Evolutionary conservation across 1,140 invertebrate species (phyloP).

Genomic region (Pentalonia nigronervosa): DNA sequence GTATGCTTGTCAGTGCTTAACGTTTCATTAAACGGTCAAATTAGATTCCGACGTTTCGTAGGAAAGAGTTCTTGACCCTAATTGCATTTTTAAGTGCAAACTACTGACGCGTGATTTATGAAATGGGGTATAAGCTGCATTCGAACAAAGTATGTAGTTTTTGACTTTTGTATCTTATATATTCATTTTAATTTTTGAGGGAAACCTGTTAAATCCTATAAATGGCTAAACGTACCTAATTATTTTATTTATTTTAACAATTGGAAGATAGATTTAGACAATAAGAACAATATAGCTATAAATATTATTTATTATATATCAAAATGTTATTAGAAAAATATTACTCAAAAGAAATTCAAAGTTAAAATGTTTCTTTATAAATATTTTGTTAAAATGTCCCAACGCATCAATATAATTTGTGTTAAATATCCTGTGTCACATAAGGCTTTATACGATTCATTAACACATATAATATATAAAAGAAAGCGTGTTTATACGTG

Average conservation of each 20-base stretch:
- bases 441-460: neutral
- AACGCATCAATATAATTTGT: neutral
- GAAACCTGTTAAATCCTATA: neutral
- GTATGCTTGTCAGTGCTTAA: neutral
- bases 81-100: neutral
- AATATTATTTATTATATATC: no score
- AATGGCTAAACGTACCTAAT: neutral
- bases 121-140: neutral
- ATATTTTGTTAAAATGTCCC: neutral
- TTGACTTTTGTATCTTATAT: neutral
- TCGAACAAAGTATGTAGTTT: neutral
- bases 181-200: neutral
- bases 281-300: neutral
- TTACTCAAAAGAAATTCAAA: neutral
- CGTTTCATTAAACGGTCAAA: neutral
- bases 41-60: constrained; percentile 18
- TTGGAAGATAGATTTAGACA: neutral
- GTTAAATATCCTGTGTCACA: neutral
- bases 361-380: neutral
- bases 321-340: no score
- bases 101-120: neutral
- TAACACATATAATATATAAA: neutral
- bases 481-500: neutral
- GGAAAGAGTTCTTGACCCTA: neutral
- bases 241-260: neutral